Evolutionary conservation across 2,797 vertebrate genomes (phyloP).

Genomic region (Micromesistius poutassou): DNA sequence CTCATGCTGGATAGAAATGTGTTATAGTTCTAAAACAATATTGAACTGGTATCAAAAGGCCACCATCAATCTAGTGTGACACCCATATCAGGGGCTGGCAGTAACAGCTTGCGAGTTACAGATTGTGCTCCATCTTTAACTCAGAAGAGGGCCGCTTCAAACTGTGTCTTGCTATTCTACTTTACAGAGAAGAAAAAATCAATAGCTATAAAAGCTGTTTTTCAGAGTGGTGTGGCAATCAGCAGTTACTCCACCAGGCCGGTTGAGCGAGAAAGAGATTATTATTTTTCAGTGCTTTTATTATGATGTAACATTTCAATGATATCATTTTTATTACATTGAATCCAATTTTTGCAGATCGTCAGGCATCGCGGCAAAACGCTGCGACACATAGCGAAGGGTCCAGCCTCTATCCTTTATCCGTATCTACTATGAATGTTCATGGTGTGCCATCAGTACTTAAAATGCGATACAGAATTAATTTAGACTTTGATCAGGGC

Average conservation of each 20-base stretch:
- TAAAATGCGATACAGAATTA: no score
- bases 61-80: slow-evolving; percentile 54
- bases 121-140: slow-evolving; percentile 21
- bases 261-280: not conserved
- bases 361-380: no score
- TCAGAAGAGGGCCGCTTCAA: slow-evolving; percentile 33
- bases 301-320: not conserved
- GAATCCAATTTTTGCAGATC: not conserved
- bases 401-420: no score
- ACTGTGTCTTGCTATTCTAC: slow-evolving; percentile 44
- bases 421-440: no score
- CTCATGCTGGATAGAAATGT: slow-evolving; percentile 46
- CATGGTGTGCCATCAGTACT: no score
- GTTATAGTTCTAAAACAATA: slow-evolving; percentile 13
- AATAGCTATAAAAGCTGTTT: slow-evolving; percentile 35
- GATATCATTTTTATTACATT: not conserved
- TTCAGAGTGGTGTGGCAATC: slow-evolving; percentile 21
- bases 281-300: not conserved
- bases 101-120: slow-evolving; percentile 36
- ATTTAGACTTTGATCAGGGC: no score
- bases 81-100: slow-evolving; percentile 26
- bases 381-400: no score
- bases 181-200: slow-evolving; percentile 32
- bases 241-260: not conserved
- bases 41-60: slow-evolving; percentile 55